Conservation (phyloP, 2,113 vertebrate genomes). For the Saccopteryx bilineata region DNA sequence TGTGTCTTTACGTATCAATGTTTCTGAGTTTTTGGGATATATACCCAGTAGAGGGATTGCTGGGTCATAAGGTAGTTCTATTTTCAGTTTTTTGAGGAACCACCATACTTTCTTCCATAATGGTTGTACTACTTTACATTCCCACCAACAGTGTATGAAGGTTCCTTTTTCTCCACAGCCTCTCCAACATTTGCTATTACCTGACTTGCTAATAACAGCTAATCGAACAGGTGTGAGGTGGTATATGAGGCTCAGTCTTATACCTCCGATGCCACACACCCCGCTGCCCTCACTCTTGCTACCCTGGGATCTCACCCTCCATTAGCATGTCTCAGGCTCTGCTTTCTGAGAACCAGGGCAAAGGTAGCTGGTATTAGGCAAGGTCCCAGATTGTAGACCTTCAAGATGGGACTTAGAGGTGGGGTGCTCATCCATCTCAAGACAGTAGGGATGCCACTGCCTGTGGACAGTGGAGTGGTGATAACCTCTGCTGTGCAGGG, state of each 20-base stretch:
- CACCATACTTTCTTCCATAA: too few species aligned
- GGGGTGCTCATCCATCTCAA: background rate
- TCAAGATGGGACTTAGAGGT: background rate
- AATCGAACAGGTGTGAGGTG: too few species aligned
- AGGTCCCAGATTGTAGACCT: background rate
- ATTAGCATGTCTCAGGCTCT: background rate
- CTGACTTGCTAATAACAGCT: too few species aligned
- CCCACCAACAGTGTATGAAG: too few species aligned
- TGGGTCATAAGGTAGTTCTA: too few species aligned
- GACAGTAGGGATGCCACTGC: background rate
- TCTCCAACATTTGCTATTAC: too few species aligned
- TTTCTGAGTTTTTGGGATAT: too few species aligned
- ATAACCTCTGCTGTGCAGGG: background rate
- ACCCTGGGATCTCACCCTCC: background rate
- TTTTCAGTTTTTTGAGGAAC: too few species aligned
- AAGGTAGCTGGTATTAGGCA: background rate
- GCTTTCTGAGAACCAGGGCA: background rate
- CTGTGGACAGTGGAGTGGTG: background rate
- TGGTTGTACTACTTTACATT: too few species aligned
- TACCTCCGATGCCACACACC: fast-evolving
- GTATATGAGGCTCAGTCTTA: background rate
- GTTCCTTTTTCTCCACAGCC: too few species aligned
- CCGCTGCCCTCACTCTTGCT: background rate
- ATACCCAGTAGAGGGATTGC: too few species aligned
- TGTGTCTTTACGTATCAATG: too few species aligned